Base-by-base conservation (phyloP, 2,888 invertebrate species). In the Epinotia bilunana region DNA sequence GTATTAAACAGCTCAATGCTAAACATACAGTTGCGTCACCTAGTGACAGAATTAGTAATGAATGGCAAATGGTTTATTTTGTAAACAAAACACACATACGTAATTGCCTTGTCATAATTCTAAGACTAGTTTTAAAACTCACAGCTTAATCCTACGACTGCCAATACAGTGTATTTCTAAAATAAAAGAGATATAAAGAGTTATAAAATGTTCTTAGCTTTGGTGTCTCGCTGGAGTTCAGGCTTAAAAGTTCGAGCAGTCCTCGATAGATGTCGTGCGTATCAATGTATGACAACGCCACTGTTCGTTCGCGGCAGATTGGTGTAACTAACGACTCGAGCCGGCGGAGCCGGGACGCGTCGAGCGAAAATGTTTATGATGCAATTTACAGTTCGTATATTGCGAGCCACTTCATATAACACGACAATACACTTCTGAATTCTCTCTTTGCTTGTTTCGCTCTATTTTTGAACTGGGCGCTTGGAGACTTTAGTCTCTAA, bases 361-460 rank as follows among this genome's bases (percentile, higher is more conserved):
- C 82, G 82, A 84, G 85, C 80, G 83, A 87, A 77, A 79, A 91
- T 90, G 90, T 92, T 93, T 92, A 92, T 88, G 91, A 90, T 87
- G 90, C 90, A 90, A 91, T 92, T 92, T 90, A 90, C 90, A 90
- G 89, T 89, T 87, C 87, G 88, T 91, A 90, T 91, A 91, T 90
- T 90, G 87, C 89, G 82, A 87, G 86, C 83, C 88, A 90, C 89
- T 91, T 91, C 88, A 90, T 89, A 88, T 88, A 90, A 88, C 87
- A 88, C 86, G 87, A 88, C 87, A 88, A 89, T 89, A 89, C 86
- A 88, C 86, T 86, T 83, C 83, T 84, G 84, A 86, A 88, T 88
- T 89, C 83, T 81, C 82, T 83, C 80, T 82, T 85, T 83, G 62
- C 65, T 78, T 68, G 73, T 71, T 75, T 77, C 82, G 78, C 79